Evolutionary conservation across 2,888 invertebrate species (phyloP).

Genomic region (Watsonalla binaria): DNA sequence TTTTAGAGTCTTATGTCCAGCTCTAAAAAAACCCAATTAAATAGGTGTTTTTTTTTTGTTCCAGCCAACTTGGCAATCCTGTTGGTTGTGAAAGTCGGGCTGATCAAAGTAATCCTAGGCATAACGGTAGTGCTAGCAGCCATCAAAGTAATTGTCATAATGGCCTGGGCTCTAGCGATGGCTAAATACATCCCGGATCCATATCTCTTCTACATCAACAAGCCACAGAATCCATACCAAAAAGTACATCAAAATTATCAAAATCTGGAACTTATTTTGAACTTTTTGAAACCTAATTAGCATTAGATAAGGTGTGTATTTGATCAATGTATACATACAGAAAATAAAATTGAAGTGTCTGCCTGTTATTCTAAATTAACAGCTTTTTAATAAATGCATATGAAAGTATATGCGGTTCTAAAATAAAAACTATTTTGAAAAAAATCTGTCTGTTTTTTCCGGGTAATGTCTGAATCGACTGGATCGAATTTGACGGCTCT

Average conservation of each 20-base stretch:
- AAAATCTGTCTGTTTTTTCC: too few species aligned
- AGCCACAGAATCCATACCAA: neutral
- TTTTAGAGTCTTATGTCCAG: too few species aligned
- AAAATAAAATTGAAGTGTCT: too few species aligned
- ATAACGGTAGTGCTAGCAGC: conserved; percentile 47
- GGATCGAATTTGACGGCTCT: too few species aligned
- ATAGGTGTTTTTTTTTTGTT: conserved; percentile 48
- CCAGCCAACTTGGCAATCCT: conserved; percentile 62
- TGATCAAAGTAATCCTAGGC: conserved; percentile 57
- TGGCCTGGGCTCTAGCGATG: conserved; percentile 59
- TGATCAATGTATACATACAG: too few species aligned
- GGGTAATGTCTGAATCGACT: too few species aligned
- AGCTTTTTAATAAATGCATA: too few species aligned
- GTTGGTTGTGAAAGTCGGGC: conserved; percentile 57
- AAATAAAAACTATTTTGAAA: too few species aligned
- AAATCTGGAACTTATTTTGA: neutral
- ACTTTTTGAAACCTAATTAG: neutral
- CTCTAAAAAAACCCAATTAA: too few species aligned
- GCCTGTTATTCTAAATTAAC: too few species aligned
- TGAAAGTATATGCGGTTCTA: too few species aligned
- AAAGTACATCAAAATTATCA: conserved; percentile 4
- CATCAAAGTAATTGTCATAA: conserved; percentile 51
- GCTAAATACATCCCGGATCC: conserved; percentile 56
- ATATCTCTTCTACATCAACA: conserved; percentile 38
- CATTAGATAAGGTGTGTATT: neutral